Evolutionary conservation across 2,113 vertebrate species (phyloP).

Genomic region (Rhabdomys dilectus): DNA sequence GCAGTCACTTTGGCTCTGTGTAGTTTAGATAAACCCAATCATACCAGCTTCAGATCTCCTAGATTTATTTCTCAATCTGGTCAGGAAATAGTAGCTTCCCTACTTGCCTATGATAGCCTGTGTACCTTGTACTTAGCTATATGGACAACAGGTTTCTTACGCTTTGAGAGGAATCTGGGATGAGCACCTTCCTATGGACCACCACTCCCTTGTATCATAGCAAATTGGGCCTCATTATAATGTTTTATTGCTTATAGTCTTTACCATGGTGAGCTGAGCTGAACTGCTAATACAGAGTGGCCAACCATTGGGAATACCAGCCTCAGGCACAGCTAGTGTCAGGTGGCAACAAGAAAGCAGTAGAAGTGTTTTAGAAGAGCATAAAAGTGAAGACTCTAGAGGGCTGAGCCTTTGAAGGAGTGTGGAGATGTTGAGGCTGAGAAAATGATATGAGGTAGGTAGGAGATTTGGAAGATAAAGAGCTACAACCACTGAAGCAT

Average conservation of each 20-base stretch:
- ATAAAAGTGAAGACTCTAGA: no score
- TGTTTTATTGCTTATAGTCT: background rate
- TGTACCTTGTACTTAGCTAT: background rate
- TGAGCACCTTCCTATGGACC: background rate
- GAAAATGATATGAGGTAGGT: accelerated
- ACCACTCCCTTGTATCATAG: background rate
- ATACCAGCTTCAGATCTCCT: no score
- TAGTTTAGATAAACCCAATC: background rate
- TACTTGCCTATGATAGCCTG: background rate
- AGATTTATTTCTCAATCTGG: background rate
- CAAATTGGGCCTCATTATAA: background rate
- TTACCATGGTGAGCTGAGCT: background rate
- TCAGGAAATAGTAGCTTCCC: background rate
- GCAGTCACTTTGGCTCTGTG: background rate
- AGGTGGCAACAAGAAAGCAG: background rate
- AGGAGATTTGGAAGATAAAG: background rate
- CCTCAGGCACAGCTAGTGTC: background rate
- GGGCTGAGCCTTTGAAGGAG: background rate
- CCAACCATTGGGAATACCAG: background rate
- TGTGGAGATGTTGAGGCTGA: background rate
- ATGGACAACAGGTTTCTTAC: no score
- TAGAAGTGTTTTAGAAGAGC: background rate
- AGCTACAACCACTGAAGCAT: background rate
- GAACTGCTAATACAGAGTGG: background rate
- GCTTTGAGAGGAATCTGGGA: background rate